Evolutionary conservation across 2,113 vertebrate genomes (phyloP), one percentile per base, ranked within the genome.

Genomic region (Spermophilus dauricus): DNA sequence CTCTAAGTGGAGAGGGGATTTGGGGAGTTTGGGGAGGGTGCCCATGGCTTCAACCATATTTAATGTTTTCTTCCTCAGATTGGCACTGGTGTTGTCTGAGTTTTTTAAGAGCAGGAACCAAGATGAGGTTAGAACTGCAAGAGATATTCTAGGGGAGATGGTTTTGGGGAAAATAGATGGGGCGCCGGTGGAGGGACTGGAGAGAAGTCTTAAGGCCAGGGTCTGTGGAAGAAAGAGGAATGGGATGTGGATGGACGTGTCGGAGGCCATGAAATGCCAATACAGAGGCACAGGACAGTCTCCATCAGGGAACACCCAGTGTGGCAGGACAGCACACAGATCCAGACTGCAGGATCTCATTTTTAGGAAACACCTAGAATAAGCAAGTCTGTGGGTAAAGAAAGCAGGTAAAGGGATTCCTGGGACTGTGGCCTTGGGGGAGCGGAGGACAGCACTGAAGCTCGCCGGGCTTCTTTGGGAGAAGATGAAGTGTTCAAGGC

Each of bases 231-330:
- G 22, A 37, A 39, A 73, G 85, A 48, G 5, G 30, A 1, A 5
- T 0, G 2, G 26, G 11, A 8, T 11, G 3, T 5, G 75, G 11
- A 9, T 0, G 8, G 72, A 22, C 11, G 3, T 1, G 39, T 86
- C n/a, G 32, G 17, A 1, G 17, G 32, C 7, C 34, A 32, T 3
- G 28, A 48, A 92, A 51, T 4, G 20, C 53, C 37, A 30, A 6
- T 2, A 10, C 8, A 58, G 26, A 61, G 13, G 67, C 4, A 5
- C 18, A 42, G 72, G n/a, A n/a, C 69, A 18, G 30, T 30, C 14
- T 18, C 56, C 32, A 16, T 28, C 63, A 16, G 8, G 61, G 72
- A 30, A 83, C 11, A 1, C 16, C 10, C 17, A 8, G 9, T 22
- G 32, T 63, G 12, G 14, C 32, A 30, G 24, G 11, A 9, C 14